Percentiles rank a stretch among this genome's conserved stretches.
Evolutionary conservation across 2,888 invertebrate genomes (phyloP).

Genomic region (Tiphia femorata): DNA sequence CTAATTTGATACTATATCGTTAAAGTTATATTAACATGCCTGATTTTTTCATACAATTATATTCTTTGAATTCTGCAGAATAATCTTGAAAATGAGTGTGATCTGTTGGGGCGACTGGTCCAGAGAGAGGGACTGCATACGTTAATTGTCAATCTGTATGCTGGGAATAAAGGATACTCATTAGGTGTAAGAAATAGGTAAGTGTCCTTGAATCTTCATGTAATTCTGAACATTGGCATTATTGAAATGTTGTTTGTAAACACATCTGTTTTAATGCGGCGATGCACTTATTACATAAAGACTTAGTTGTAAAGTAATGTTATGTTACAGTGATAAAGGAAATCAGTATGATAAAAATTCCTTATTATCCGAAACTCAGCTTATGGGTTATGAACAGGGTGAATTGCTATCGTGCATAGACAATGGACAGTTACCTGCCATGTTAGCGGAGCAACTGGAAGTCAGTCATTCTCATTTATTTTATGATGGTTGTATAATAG

Average conservation of each 20-base stretch:
- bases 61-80: slow-evolving; percentile 45
- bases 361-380: slow-evolving; percentile 77
- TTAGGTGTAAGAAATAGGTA: slow-evolving; percentile 75
- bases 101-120: slow-evolving; percentile 86
- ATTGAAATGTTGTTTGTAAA: no score
- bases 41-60: slow-evolving; percentile 4
- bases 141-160: slow-evolving; percentile 90
- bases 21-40: no score
- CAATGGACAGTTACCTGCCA: slow-evolving; percentile 90
- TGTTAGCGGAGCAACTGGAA: slow-evolving; percentile 86
- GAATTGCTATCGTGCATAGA: slow-evolving; percentile 89
- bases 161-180: slow-evolving; percentile 93
- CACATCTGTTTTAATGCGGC: background rate
- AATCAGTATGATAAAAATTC: slow-evolving; percentile 74
- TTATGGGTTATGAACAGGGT: slow-evolving; percentile 92
- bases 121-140: slow-evolving; percentile 89
- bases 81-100: slow-evolving; percentile 67
- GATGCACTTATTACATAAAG: background rate
- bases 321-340: slow-evolving; percentile 66
- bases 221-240: no score
- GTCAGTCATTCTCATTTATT: slow-evolving; percentile 87
- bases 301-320: background rate
- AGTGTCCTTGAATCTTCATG: slow-evolving; percentile 44
- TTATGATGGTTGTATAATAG: slow-evolving; percentile 92
- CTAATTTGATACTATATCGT: no score